These are phyloP conservation scores for Emys orbicularis DNA, from an alignment of 2,797 vertebrate species.

Conservation along the genomic window DNA sequence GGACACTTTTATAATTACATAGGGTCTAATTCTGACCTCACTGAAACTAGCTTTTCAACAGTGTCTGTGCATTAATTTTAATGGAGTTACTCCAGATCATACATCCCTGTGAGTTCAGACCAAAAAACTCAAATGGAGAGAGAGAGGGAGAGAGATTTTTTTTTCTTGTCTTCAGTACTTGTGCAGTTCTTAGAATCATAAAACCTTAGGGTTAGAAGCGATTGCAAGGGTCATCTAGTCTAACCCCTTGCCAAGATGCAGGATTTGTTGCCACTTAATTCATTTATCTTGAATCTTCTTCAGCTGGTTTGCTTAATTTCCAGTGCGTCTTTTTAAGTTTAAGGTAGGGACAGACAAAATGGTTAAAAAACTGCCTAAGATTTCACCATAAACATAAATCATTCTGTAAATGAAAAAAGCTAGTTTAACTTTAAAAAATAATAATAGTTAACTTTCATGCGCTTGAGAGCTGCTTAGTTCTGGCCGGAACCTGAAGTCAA, in stretches of 20 bases:
- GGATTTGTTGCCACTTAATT: background rate
- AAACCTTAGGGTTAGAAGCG: background rate
- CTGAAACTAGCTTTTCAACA: background rate
- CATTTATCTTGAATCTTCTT: background rate
- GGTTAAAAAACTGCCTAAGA: background rate
- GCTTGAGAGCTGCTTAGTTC: background rate
- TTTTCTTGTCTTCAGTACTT: background rate
- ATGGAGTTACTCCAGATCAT: background rate
- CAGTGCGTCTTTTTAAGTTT: background rate
- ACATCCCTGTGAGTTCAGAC: background rate
- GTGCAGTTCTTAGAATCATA: background rate
- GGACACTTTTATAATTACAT: accelerated
- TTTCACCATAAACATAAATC: background rate
- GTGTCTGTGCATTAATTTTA: background rate
- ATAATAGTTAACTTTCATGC: background rate
- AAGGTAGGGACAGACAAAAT: background rate
- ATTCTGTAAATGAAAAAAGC: accelerated
- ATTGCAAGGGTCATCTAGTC: background rate
- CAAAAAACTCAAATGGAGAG: background rate
- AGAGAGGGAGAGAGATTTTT: background rate
- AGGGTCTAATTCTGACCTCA: background rate
- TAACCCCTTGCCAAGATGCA: background rate
- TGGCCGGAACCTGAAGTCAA: background rate
- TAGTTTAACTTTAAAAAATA: background rate
- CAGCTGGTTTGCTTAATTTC: background rate